These are phyloP conservation scores for Anniella stebbinsi DNA, from an alignment of 2,797 vertebrate species.

Conservation along the genomic window DNA sequence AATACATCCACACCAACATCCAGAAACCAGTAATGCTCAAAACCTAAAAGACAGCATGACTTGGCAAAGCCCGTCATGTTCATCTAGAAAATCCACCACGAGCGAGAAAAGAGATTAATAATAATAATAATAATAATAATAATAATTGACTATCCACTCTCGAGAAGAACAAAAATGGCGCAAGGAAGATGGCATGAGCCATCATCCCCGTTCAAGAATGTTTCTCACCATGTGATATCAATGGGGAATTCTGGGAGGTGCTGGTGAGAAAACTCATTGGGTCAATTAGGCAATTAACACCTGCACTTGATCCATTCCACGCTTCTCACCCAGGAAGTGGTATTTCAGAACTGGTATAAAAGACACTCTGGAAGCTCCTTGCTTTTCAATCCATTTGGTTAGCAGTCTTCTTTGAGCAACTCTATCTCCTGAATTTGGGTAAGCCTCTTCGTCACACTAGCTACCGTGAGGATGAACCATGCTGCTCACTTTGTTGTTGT, in stretches of 20 bases:
- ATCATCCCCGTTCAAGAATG: not conserved
- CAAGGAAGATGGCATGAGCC: not conserved
- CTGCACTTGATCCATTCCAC: no score
- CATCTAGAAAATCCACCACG: no score
- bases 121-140: no score
- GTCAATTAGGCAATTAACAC: constrained; percentile 1
- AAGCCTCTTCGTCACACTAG: not conserved
- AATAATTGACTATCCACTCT: not conserved
- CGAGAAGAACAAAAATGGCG: not conserved
- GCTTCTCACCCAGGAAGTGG: not conserved
- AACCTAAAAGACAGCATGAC: no score
- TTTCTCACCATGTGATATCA: not conserved
- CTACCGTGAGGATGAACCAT: not conserved
- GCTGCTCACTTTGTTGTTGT: no score
- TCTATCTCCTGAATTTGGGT: not conserved
- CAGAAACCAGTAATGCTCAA: no score
- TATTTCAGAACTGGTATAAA: not conserved
- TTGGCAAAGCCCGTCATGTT: no score
- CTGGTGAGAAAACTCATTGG: not conserved
- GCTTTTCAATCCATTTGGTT: not conserved
- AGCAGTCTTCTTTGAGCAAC: not conserved
- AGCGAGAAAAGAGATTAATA: no score
- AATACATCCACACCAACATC: no score
- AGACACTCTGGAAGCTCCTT: not conserved
- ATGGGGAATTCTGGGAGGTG: not conserved